These are phyloP conservation scores for Papilio elwesi DNA, from an alignment of 2,888 invertebrate genomes.

Conservation along the genomic window DNA sequence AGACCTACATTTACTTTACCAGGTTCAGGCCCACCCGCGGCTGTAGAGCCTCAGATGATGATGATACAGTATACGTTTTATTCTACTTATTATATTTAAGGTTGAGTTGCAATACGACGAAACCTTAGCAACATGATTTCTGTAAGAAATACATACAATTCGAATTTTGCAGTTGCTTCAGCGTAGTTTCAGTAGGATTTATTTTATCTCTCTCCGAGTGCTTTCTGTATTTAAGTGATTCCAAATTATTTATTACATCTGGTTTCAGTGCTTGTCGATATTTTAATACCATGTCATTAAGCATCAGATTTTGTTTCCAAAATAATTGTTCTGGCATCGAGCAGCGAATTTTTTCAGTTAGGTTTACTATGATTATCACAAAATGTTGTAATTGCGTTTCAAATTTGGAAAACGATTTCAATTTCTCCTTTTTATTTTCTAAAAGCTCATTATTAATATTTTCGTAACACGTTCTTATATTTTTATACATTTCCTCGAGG, in stretches of 20 bases:
- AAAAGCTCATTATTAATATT: slow-evolving; percentile 80
- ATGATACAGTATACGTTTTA: no score
- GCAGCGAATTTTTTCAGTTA: slow-evolving; percentile 77
- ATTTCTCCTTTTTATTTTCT: slow-evolving; percentile 73
- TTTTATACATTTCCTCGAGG: slow-evolving; percentile 73
- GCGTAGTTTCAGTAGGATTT: slow-evolving; percentile 75
- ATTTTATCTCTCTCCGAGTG: slow-evolving; percentile 61
- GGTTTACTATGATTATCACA: slow-evolving; percentile 61
- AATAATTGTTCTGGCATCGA: slow-evolving; percentile 77
- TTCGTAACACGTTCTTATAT: slow-evolving; percentile 77
- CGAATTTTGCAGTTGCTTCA: slow-evolving; percentile 44
- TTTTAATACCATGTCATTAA: slow-evolving; percentile 80
- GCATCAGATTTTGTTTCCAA: slow-evolving; percentile 79
- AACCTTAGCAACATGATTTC: neutral
- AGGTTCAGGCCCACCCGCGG: no score
- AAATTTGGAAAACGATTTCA: slow-evolving; percentile 70
- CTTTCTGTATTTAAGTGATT: slow-evolving; percentile 49
- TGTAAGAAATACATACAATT: slow-evolving; percentile 46
- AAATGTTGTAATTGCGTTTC: slow-evolving; percentile 74
- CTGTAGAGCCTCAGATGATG: no score
- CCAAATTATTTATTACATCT: slow-evolving; percentile 52
- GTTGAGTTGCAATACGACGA: neutral
- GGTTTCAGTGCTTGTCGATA: slow-evolving; percentile 73
- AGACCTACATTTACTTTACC: no score
- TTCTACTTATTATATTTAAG: no score